These are phyloP conservation scores for Blera fallax DNA, from an alignment of 2,888 invertebrate genomes.

Conservation along the genomic window DNA sequence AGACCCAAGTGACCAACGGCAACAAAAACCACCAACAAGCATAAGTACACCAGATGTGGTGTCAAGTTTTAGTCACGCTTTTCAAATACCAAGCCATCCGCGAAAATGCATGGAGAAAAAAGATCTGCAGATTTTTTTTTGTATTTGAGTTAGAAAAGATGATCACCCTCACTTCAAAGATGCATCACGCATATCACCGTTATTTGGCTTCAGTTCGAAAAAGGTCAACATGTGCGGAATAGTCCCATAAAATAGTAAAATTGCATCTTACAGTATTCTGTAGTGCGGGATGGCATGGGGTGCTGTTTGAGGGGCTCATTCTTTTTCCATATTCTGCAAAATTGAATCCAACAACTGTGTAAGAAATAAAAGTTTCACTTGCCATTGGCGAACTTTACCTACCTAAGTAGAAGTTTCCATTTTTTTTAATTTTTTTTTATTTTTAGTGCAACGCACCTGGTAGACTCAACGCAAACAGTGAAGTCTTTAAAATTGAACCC, in stretches of 20 bases:
- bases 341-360: not conserved
- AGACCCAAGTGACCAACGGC: conserved; percentile 48
- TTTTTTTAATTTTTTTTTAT: not conserved
- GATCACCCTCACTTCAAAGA: conserved; percentile 46
- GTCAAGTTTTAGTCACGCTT: conserved; percentile 70
- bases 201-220: conserved; percentile 21
- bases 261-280: not conserved
- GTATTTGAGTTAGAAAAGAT: conserved; percentile 20
- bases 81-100: conserved; percentile 69
- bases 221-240: conserved; percentile 3
- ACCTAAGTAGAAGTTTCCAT: not conserved
- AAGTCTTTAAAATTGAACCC: conserved; percentile 21
- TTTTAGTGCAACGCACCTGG: conserved; percentile 54
- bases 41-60: conserved; percentile 15
- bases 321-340: conserved; percentile 26
- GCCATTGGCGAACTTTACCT: conserved; percentile 16
- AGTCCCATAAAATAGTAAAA: not conserved
- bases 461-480: conserved; percentile 30
- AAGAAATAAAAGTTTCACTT: conserved; percentile 47
- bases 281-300: not conserved
- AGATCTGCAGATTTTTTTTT: conserved; percentile 25
- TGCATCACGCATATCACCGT: conserved; percentile 29
- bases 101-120: conserved; percentile 32
- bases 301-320: not conserved
- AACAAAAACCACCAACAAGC: conserved; percentile 5